Evolutionary conservation across 2,888 invertebrate species (phyloP), one percentile per base, ranked within the genome.

Genomic region (Chymomyza amoena): DNA sequence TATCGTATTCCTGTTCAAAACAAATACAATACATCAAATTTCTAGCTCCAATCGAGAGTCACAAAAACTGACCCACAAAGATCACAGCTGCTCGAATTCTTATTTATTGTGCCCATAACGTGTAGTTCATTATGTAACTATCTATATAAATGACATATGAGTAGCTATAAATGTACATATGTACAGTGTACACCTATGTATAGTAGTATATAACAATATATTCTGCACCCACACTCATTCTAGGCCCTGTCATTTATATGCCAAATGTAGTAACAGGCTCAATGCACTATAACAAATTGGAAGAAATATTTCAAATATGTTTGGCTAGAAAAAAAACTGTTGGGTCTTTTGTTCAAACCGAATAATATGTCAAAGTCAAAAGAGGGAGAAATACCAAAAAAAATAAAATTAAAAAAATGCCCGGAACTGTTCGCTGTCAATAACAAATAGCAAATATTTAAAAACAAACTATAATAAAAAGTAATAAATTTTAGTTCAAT

Each of bases 301-400:
- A 62, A 59, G 52, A 59, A 72, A 81, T 84, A 63, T 84, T 39
- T 81, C 80, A 76, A 68, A 64, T 56, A 54, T 54, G 54, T 20
- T 54, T 20, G 10, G 9, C 16, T 54, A n/a, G 57, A 77, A 28
- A 25, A 20, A 50, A 57, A 20, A 15, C 64, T 70, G 18, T 50
- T 60, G 39, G 61, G 68, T 64, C 65, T 72, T 64, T 68, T 72
- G 61, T 68, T 64, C 68, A 72, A 69, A 72, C 72, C 72, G 50
- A 69, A 72, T 73, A 77, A 72, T 75, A 68, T 75, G 78, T 83
- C 87, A 83, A 81, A 81, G 87, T 83, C 84, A 72, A 63, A 28
- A 61, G 56, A 32, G 59, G 16, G 25, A 7, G 32, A 32, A 4
- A 32, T 32, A 32, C 13, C 4, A n/a, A 25, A 39, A 39, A 50